A percentile compares a stretch with the other conserved stretches of the same genome.
These are phyloP conservation scores for Maniola jurtina DNA, from an alignment of 1,140 invertebrate genomes.

Conservation along the genomic window DNA sequence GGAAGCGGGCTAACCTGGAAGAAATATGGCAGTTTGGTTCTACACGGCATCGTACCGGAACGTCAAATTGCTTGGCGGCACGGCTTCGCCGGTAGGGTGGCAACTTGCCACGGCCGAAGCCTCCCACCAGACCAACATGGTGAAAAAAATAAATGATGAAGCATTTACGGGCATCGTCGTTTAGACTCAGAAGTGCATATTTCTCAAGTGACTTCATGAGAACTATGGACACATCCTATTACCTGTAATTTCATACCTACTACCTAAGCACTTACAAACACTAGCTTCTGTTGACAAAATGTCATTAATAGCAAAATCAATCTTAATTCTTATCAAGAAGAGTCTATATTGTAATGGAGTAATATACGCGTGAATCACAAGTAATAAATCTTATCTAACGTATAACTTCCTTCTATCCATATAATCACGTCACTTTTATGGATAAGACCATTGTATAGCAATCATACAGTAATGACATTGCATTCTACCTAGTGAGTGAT, in stretches of 20 bases:
- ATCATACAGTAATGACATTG: slow-evolving; percentile 4
- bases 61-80: too few relatives aligned
- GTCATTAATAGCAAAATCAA: not conserved
- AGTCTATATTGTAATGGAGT: not conserved
- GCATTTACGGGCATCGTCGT: not conserved
- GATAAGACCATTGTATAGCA: not conserved
- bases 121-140: too few relatives aligned
- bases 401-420: slow-evolving; percentile 3
- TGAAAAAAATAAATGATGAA: too few relatives aligned
- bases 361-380: slow-evolving; percentile 1
- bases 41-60: too few relatives aligned
- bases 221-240: not conserved
- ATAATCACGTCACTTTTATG: not conserved
- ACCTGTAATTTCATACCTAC: not conserved
- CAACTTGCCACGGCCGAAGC: too few relatives aligned
- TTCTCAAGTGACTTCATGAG: slow-evolving; percentile 1
- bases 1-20: too few relatives aligned
- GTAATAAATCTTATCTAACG: slow-evolving; percentile 9
- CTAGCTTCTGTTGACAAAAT: not conserved
- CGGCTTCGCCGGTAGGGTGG: too few relatives aligned
- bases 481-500: not conserved
- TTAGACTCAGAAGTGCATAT: not conserved
- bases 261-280: not conserved
- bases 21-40: too few relatives aligned
- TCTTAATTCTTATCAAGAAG: not conserved